Evolutionary conservation across 2,888 invertebrate species (phyloP).

Genomic region (Acanthosepion lycidas): DNA sequence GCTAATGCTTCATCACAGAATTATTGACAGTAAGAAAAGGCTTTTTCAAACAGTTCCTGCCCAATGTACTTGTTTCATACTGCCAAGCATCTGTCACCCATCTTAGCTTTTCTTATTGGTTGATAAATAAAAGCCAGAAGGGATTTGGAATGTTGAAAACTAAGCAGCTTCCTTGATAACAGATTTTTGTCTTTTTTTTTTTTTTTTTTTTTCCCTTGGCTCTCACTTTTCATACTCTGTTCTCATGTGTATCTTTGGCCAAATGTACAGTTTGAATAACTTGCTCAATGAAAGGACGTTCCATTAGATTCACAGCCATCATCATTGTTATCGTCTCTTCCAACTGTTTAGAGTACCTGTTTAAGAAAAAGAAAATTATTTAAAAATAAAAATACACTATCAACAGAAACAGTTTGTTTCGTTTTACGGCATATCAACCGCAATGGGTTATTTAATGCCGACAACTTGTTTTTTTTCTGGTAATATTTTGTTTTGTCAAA

Average conservation of each 20-base stretch:
- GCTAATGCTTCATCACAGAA: neutral
- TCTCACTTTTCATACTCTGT: conserved; percentile 55
- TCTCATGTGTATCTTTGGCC: conserved; percentile 69
- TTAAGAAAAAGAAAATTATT: neutral
- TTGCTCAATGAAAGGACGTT: conserved; percentile 84
- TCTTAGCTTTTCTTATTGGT: neutral
- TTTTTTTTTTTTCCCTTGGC: too few relatives aligned
- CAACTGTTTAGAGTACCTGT: conserved; percentile 79
- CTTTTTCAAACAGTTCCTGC: neutral
- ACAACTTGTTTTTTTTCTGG: too few relatives aligned
- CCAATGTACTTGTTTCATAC: neutral
- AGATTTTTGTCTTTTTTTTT: neutral
- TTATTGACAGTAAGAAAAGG: neutral
- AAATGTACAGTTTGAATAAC: conserved; percentile 76
- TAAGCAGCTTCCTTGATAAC: neutral
- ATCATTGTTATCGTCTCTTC: conserved; percentile 82
- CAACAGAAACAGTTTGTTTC: too few relatives aligned
- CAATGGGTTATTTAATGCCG: too few relatives aligned
- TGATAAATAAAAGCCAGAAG: neutral
- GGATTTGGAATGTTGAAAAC: neutral
- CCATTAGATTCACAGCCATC: conserved; percentile 84
- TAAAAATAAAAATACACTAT: too few relatives aligned
- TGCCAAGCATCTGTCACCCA: neutral
- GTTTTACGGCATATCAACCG: too few relatives aligned
- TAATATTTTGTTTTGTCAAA: too few relatives aligned